phyloP scores from a whole-genome alignment of 2,797 vertebrate genomes.

The Lutjanus campechanus region DNA sequence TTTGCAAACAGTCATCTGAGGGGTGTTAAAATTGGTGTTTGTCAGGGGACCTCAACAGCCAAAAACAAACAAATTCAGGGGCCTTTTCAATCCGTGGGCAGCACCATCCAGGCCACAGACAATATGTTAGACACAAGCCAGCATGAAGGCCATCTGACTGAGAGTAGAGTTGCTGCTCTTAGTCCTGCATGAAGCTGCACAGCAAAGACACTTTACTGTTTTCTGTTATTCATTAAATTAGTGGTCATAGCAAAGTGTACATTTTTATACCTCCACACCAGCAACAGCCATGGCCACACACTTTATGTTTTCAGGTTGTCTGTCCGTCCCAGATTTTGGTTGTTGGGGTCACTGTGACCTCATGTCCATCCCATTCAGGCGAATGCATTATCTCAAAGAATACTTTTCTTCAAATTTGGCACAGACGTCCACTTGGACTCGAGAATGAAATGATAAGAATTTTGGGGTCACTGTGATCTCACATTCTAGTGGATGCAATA shows the following conservation, averaged over 20 bases:
- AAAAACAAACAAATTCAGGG: slow-evolving; percentile 2
- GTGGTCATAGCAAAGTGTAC: background rate
- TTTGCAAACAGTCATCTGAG: slow-evolving; percentile 14
- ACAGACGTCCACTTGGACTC: too few relatives aligned
- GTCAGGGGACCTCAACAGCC: slow-evolving; percentile 1
- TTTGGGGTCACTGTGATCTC: too few relatives aligned
- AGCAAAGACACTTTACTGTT: background rate
- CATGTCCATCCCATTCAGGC: too few relatives aligned
- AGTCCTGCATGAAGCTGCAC: background rate
- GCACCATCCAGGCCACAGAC: slow-evolving; percentile 4
- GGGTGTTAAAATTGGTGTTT: slow-evolving; percentile 28
- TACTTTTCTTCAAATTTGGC: too few relatives aligned
- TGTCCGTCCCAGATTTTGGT: too few relatives aligned
- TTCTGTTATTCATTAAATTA: background rate
- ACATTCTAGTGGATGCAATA: too few relatives aligned
- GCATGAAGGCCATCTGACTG: slow-evolving; percentile 36
- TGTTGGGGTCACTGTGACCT: too few relatives aligned
- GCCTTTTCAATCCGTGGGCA: slow-evolving; percentile 27
- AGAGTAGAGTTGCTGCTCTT: background rate
- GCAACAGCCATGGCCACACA: too few relatives aligned
- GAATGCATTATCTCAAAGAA: too few relatives aligned
- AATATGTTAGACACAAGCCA: slow-evolving; percentile 30
- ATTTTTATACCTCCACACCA: too few relatives aligned
- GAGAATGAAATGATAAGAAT: too few relatives aligned
- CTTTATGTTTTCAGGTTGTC: too few relatives aligned